Conservation (phyloP, 2,888 invertebrate species). For the Neuroscelio doddi region DNA sequence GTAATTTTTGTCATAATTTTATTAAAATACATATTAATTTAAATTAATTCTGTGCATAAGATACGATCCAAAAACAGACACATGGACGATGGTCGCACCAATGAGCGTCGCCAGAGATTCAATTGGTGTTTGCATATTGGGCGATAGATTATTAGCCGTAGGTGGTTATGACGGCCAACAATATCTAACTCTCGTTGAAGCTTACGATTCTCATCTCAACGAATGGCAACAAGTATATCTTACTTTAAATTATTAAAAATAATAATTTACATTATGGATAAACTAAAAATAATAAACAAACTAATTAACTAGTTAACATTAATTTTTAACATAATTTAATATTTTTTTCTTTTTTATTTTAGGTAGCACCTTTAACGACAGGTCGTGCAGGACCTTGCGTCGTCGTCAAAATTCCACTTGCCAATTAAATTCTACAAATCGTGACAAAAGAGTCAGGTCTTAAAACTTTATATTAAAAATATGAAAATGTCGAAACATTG, state of each 20-base stretch:
- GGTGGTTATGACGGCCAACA: slow-evolving; percentile 95
- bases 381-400: slow-evolving; percentile 93
- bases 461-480: too few relatives aligned
- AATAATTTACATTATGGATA: too few relatives aligned
- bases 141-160: slow-evolving; percentile 85
- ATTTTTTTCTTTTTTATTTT: slow-evolving; percentile 64
- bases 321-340: too few relatives aligned
- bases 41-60: slow-evolving; percentile 64
- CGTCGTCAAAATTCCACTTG: slow-evolving; percentile 72
- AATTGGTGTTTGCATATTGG: slow-evolving; percentile 89
- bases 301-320: too few relatives aligned
- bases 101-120: slow-evolving; percentile 90
- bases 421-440: too few relatives aligned
- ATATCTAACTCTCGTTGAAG: slow-evolving; percentile 90
- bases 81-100: slow-evolving; percentile 89
- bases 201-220: slow-evolving; percentile 88
- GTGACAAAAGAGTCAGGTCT: too few relatives aligned
- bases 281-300: too few relatives aligned
- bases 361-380: slow-evolving; percentile 84
- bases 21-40: too few relatives aligned
- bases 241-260: too few relatives aligned
- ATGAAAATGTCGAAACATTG: too few relatives aligned
- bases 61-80: slow-evolving; percentile 82
- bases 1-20: too few relatives aligned
- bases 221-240: slow-evolving; percentile 79